Conservation (phyloP, 2,797 vertebrate species). For the Carapus acus region DNA sequence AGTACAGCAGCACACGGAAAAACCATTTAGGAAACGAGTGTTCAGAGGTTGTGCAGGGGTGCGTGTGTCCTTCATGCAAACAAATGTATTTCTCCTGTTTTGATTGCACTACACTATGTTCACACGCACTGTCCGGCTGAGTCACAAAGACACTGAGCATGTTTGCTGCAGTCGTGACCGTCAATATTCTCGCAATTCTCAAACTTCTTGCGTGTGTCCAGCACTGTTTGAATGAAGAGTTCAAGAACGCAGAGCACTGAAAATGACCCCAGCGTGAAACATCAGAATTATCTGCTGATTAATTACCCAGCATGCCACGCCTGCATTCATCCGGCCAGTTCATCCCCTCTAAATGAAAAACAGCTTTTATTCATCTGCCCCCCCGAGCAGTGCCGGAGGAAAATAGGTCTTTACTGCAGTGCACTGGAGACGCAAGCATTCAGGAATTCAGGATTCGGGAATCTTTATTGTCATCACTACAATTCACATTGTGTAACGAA, state of each 20-base stretch:
- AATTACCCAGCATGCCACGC: no score
- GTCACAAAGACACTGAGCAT: slow-evolving; percentile 41
- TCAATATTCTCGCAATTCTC: slow-evolving; percentile 47
- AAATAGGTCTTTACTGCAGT: no score
- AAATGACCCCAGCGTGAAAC: slow-evolving; percentile 55
- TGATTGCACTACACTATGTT: no score
- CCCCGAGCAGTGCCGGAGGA: slow-evolving; percentile 5
- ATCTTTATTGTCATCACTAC: no score
- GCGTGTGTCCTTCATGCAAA: no score
- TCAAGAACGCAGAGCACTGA: slow-evolving; percentile 36
- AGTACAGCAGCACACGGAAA: no score
- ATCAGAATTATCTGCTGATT: slow-evolving; percentile 54
- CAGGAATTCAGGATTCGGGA: no score
- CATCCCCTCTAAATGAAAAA: slow-evolving; percentile 33
- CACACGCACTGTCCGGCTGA: slow-evolving; percentile 25
- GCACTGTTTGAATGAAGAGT: slow-evolving; percentile 34
- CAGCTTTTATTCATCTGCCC: slow-evolving; percentile 5
- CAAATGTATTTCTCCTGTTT: no score
- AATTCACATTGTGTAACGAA: no score
- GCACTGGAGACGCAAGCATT: no score
- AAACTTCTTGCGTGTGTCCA: slow-evolving; percentile 38
- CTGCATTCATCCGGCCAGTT: slow-evolving; percentile 20
- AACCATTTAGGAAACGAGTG: no score
- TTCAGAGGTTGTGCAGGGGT: no score
- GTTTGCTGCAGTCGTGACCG: slow-evolving; percentile 55